Conservation (phyloP, 2,797 vertebrate genomes). For the Alosa sapidissima region DNA sequence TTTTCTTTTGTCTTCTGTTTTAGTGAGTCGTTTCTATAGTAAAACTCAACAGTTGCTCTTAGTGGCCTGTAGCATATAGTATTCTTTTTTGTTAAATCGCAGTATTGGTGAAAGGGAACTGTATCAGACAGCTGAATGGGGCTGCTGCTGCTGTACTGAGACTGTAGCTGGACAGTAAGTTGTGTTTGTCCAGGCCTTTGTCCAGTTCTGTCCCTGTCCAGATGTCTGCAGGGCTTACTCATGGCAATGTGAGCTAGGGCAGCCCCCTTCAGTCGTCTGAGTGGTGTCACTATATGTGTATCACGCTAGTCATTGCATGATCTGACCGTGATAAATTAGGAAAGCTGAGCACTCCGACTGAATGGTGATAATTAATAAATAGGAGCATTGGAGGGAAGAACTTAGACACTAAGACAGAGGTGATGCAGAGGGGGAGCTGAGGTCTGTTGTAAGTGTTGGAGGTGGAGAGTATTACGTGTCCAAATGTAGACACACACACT, state of each 20-base stretch:
- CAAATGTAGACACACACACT: conserved; percentile 22
- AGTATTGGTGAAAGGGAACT: background rate
- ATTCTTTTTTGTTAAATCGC: background rate
- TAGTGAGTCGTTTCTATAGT: background rate
- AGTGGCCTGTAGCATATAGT: background rate
- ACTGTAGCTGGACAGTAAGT: conserved; percentile 34
- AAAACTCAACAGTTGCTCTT: background rate
- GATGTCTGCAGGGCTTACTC: conserved; percentile 33
- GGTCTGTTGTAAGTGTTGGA: background rate
- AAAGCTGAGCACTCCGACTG: background rate
- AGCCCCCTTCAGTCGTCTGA: conserved; percentile 51
- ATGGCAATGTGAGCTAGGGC: conserved; percentile 40
- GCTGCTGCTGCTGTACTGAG: conserved; percentile 40
- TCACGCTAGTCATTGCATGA: conserved; percentile 22
- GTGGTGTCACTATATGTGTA: conserved; percentile 30
- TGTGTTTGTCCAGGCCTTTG: conserved; percentile 36
- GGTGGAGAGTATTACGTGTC: background rate
- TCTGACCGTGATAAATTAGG: background rate
- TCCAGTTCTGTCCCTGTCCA: conserved; percentile 22
- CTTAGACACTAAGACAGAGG: conserved; percentile 17
- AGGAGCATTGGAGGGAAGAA: background rate
- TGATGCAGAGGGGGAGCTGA: conserved; percentile 15
- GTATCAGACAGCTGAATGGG: conserved; percentile 1
- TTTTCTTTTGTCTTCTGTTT: background rate
- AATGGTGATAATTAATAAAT: background rate